These are phyloP conservation scores for Sinocyclocheilus anshuiensis DNA, from an alignment of 2,113 vertebrate species.

Conservation along the genomic window DNA sequence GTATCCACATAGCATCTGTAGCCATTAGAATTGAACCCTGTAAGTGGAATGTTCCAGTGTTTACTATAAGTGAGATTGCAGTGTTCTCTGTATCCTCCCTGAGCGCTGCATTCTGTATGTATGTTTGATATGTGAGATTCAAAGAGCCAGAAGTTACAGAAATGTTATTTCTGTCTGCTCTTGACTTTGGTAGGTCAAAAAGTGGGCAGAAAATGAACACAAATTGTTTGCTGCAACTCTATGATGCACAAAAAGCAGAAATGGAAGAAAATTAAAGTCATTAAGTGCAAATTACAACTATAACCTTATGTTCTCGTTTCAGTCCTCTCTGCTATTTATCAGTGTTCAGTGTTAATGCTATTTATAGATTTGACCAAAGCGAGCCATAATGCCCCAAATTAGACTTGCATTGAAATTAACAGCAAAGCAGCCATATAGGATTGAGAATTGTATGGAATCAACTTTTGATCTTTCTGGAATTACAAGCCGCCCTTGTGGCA, in stretches of 20 bases:
- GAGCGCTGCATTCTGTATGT: not conserved
- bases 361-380: not conserved
- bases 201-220: not conserved
- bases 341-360: not conserved
- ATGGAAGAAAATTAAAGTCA: not conserved
- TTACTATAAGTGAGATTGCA: not conserved
- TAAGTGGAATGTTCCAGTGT: constrained; percentile 11
- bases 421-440: not conserved
- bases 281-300: not conserved
- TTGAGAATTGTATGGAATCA: not conserved
- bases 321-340: not conserved
- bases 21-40: not conserved
- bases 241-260: not conserved
- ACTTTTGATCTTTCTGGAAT: constrained; percentile 31
- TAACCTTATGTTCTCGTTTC: not conserved
- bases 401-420: not conserved
- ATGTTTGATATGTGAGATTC: not conserved
- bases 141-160: not conserved
- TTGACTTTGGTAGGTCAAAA: not conserved
- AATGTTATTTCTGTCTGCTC: not conserved
- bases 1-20: constrained; percentile 4
- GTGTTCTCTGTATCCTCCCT: constrained; percentile 2
- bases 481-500: not conserved
- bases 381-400: not conserved
- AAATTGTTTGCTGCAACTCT: not conserved